Percentiles rank a stretch among this genome's conserved stretches.
These are phyloP conservation scores for Idaea aversata DNA, from an alignment of 2,888 invertebrate species.

Conservation along the genomic window DNA sequence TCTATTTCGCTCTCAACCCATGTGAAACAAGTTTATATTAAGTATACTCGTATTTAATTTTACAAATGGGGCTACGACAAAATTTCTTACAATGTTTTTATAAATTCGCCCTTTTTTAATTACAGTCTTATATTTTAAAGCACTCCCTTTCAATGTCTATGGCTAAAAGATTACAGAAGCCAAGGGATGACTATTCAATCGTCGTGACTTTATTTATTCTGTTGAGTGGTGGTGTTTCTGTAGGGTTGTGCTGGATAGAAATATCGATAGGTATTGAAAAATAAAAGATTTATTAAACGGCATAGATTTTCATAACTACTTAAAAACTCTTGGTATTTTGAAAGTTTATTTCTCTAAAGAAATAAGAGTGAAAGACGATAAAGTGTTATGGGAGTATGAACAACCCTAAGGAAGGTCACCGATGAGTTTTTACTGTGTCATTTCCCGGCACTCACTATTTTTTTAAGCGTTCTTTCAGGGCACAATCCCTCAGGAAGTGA, in stretches of 20 bases:
- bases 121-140: background rate
- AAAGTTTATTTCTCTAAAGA: background rate
- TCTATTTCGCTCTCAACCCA: too few relatives aligned
- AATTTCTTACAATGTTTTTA: background rate
- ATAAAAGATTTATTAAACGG: background rate
- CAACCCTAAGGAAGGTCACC: constrained; percentile 44
- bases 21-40: too few relatives aligned
- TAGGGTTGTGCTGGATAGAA: background rate
- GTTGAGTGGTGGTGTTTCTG: constrained; percentile 7
- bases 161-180: constrained; percentile 5
- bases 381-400: constrained; percentile 26
- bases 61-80: background rate
- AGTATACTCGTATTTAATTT: background rate
- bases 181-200: constrained; percentile 76
- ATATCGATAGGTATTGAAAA: background rate
- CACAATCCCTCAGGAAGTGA: constrained; percentile 67
- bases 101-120: background rate
- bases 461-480: constrained; percentile 61
- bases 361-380: background rate
- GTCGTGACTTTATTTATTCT: constrained; percentile 64
- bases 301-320: too few relatives aligned
- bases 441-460: constrained; percentile 73
- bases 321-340: background rate
- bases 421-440: constrained; percentile 69
- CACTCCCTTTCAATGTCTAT: constrained; percentile 9